Evolutionary conservation across 2,797 vertebrate genomes (phyloP), one percentile per base, ranked within the genome.

Genomic region (Varecia variegata): DNA sequence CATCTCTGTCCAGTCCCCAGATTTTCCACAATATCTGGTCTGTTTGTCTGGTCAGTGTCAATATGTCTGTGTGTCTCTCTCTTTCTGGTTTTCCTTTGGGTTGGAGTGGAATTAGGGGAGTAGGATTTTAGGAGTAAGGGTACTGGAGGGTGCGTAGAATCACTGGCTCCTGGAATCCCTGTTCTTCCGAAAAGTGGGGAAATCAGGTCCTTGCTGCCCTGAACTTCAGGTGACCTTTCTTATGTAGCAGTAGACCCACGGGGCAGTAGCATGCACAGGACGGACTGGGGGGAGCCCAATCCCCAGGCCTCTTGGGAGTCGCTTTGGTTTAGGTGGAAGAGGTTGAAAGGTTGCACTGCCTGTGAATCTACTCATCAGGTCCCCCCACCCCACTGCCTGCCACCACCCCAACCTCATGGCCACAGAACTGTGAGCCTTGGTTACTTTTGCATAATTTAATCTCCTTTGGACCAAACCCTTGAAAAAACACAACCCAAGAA

Each of bases 401-500:
- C 79, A 30, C 52, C 77, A 43, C 18, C 52, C 40, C 38, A 35
- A 60, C 62, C 82, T 80, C 70, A 27, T 11, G 60, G 67, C 94
- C 94, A 71, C 62, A 70, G 47, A 95, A 32, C 67, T 4, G 11
- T 77, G 83, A 83, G 54, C 90, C 47, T 56, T 81, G 60, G 32
- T 86, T 77, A 73, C 74, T 93, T 97, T 76, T 68, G 65, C 94
- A 71, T 84, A 73, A 87, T 92, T 93, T 94, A 86, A 93, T 89
- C 80, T 90, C 95, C 77, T 94, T 96, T 95, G 97, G 97, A 84
- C 88, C 90, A 94, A 91, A 77, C 96, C 60, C 95, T 92, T 81
- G 76, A 74, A 88, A 94, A 94, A 71, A 86, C 71, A 97, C 95
- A 98, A 97, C 95, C 97, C 97, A 92, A 97, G 94, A 96, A 97